Evolutionary conservation across 2,888 invertebrate species (phyloP).

Genomic region (Hydroisotoma schaefferi): DNA sequence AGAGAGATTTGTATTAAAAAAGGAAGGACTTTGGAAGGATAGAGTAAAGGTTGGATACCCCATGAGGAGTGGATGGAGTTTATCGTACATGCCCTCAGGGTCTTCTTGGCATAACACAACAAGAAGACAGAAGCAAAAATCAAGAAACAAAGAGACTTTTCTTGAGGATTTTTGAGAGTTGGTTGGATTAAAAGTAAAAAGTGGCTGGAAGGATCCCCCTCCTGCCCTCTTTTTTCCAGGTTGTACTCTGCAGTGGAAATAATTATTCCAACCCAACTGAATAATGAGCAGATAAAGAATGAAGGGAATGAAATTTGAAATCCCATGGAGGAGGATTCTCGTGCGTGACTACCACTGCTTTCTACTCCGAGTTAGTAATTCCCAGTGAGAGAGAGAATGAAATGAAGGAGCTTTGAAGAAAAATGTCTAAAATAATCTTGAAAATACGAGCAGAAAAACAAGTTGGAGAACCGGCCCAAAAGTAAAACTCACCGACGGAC

Average conservation of each 20-base stretch:
- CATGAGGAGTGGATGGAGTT: neutral
- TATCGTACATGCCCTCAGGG: no score
- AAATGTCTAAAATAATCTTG: slow-evolving; percentile 9
- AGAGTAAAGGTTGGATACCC: neutral
- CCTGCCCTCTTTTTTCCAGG: no score
- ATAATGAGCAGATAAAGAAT: slow-evolving; percentile 8
- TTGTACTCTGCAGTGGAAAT: no score
- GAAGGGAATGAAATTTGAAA: neutral
- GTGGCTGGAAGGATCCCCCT: no score
- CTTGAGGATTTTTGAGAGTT: no score
- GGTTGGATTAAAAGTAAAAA: no score
- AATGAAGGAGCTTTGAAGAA: neutral
- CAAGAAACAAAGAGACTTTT: no score
- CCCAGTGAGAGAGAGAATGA: neutral
- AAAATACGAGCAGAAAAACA: slow-evolving; percentile 5
- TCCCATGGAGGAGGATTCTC: neutral
- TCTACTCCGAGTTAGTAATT: neutral
- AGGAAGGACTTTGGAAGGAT: no score
- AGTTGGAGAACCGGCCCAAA: neutral
- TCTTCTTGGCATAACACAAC: no score
- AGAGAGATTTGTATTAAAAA: no score
- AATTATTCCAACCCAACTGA: slow-evolving; percentile 9
- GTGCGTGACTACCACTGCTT: slow-evolving; percentile 4
- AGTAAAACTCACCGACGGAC: slow-evolving; percentile 4
- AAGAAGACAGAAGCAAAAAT: slow-evolving; percentile 1